Evolutionary conservation across 2,888 invertebrate genomes (phyloP).

Genomic region (Aphidoletes aphidimyza): DNA sequence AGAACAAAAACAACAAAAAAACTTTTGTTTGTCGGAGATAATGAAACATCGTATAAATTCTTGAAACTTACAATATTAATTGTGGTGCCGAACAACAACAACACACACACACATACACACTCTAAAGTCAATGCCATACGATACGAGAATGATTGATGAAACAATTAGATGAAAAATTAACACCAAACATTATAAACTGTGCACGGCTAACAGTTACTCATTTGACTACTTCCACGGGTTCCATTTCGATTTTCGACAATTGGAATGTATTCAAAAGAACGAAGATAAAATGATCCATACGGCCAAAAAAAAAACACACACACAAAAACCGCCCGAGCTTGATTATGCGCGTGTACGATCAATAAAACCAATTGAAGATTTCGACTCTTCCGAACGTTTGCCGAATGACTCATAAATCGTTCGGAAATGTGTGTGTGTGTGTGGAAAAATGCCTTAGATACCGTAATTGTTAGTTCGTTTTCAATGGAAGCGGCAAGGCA

Average conservation of each 20-base stretch:
- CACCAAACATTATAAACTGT: not conserved
- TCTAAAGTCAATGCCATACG: not conserved
- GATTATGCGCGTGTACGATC: not conserved
- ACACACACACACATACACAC: not conserved
- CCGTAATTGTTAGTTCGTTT: constrained; percentile 19
- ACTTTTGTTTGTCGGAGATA: not conserved
- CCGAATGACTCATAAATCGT: constrained; percentile 16
- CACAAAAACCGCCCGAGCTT: not conserved
- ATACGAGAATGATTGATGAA: constrained; percentile 15
- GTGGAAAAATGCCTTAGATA: not conserved
- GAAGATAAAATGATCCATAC: not conserved
- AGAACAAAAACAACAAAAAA: not conserved
- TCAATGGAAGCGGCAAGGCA: not conserved
- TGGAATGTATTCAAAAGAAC: not conserved
- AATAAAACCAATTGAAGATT: constrained; percentile 28
- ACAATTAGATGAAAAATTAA: constrained; percentile 34
- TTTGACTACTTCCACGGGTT: not conserved
- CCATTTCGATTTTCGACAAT: no score
- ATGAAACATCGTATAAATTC: not conserved
- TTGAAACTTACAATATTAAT: not conserved
- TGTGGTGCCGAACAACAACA: not conserved
- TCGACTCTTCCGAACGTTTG: not conserved
- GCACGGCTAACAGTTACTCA: not conserved
- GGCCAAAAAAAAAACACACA: not conserved
- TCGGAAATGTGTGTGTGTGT: not conserved